Percentiles rank a stretch among this genome's conserved stretches.
Conservation (phyloP, 2,888 invertebrate species). For the Nycteola revayana region DNA sequence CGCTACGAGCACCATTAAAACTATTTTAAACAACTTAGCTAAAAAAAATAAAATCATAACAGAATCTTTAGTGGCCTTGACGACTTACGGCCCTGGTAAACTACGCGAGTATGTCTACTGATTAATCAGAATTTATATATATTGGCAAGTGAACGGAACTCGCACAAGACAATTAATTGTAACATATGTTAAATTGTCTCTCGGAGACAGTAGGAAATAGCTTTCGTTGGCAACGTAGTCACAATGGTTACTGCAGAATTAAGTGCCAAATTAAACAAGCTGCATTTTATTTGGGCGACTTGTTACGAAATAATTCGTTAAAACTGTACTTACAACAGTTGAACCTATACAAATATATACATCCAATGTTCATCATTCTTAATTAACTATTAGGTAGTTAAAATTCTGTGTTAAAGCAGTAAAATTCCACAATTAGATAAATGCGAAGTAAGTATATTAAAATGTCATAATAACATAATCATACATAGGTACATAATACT, state of each 20-base stretch:
- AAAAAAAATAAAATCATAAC: constrained; percentile 34
- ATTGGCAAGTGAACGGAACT: constrained; percentile 62
- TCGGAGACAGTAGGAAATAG: constrained; percentile 59
- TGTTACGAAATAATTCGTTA: constrained; percentile 19
- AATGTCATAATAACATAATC: too few species aligned
- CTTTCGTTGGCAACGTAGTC: constrained; percentile 60
- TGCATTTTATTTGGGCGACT: constrained; percentile 21
- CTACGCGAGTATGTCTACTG: constrained; percentile 46
- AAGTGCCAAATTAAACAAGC: constrained; percentile 56
- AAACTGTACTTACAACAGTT: too few species aligned
- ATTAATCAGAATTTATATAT: constrained; percentile 66
- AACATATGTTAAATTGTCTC: constrained; percentile 65
- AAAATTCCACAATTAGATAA: too few species aligned
- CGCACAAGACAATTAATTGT: constrained; percentile 54
- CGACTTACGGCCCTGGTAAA: constrained; percentile 35
- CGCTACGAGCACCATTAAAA: constrained; percentile 21
- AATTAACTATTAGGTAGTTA: too few species aligned
- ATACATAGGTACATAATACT: too few species aligned
- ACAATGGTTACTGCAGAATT: constrained; percentile 39
- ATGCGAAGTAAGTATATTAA: too few species aligned
- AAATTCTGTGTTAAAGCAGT: too few species aligned
- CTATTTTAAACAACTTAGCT: constrained; percentile 22
- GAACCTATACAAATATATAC: too few species aligned
- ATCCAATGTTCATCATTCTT: too few species aligned
- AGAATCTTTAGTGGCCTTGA: constrained; percentile 45